Evolutionary conservation across 2,797 vertebrate genomes (phyloP).

Genomic region (Sebastes minor): DNA sequence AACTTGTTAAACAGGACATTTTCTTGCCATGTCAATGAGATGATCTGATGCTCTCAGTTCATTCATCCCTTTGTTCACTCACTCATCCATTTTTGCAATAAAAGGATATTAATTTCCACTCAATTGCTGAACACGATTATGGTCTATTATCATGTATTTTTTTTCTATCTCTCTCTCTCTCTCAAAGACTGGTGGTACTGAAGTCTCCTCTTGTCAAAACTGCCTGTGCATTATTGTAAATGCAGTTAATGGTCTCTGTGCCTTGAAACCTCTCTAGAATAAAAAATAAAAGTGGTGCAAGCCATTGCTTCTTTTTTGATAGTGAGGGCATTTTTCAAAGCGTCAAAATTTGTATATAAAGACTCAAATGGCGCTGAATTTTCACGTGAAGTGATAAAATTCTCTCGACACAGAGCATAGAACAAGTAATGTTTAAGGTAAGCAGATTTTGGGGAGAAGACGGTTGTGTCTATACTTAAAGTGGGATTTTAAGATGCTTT

Average conservation of each 20-base stretch:
- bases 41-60: conserved; percentile 45
- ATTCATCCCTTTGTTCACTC: conserved; percentile 60
- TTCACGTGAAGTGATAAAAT: neutral
- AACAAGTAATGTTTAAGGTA: neutral
- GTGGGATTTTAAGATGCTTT: neutral
- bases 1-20: conserved; percentile 51
- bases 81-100: conserved; percentile 46
- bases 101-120: conserved; percentile 55
- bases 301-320: conserved; percentile 8
- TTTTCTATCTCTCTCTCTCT: neutral
- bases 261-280: conserved; percentile 24
- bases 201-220: conserved; percentile 42
- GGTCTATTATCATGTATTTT: conserved; percentile 36
- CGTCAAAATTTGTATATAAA: neutral
- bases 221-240: conserved; percentile 35
- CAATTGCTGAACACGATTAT: conserved; percentile 33
- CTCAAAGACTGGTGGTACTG: conserved; percentile 18
- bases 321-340: neutral
- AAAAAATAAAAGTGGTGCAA: neutral
- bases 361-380: neutral
- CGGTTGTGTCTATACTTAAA: neutral
- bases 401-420: neutral
- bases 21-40: conserved; percentile 41
- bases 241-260: conserved; percentile 35
- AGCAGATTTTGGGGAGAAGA: neutral